Evolutionary conservation across 2,113 vertebrate species (phyloP).

Genomic region (Hiodon alosoides): DNA sequence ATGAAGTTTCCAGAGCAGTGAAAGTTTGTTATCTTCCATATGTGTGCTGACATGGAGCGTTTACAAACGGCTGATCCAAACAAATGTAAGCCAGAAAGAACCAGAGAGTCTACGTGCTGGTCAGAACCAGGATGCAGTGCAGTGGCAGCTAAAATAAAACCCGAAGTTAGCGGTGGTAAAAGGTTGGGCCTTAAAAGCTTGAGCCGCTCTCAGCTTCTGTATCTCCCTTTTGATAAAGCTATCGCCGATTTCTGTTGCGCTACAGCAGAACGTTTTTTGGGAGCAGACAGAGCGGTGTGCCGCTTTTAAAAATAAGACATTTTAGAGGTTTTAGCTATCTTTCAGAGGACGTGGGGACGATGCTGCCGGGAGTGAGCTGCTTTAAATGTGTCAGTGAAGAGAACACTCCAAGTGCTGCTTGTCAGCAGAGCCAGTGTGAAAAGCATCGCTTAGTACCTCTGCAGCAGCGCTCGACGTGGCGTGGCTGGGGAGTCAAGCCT

Average conservation of each 20-base stretch:
- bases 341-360: slow-evolving; percentile 47
- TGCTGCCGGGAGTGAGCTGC: slow-evolving; percentile 38
- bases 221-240: no score
- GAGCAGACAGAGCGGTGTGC: slow-evolving; percentile 13
- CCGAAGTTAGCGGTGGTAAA: slow-evolving; percentile 27
- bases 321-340: slow-evolving; percentile 57
- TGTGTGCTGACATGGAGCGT: neutral
- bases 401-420: slow-evolving; percentile 65
- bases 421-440: slow-evolving; percentile 60
- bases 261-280: slow-evolving; percentile 3
- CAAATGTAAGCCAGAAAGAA: neutral
- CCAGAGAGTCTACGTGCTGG: neutral
- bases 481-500: slow-evolving; percentile 24
- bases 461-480: neutral
- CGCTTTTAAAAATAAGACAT: slow-evolving; percentile 43
- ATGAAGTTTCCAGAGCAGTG: neutral
- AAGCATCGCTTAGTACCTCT: slow-evolving; percentile 21
- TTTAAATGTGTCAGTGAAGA: slow-evolving; percentile 71
- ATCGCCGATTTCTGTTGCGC: no score
- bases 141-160: slow-evolving; percentile 32
- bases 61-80: neutral
- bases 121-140: neutral
- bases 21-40: neutral
- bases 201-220: no score
- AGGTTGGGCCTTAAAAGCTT: neutral